Base-by-base conservation (phyloP, 2,888 invertebrate genomes). In the Lapara coniferarum region DNA sequence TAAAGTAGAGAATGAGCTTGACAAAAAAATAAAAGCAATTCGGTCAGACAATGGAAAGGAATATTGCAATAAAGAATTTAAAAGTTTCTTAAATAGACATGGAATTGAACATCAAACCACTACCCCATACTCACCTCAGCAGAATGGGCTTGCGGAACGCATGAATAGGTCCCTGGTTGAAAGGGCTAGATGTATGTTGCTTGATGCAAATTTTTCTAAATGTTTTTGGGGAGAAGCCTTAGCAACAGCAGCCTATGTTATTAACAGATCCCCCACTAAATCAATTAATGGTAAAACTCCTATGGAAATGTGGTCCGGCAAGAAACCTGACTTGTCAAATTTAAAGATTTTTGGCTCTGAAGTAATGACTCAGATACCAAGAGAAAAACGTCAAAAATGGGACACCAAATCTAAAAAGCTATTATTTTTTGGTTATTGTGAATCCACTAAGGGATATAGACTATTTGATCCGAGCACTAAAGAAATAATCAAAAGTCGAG, bases 41-140 rank as follows among this genome's bases (percentile, higher is more conserved):
- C 66, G 72, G 2, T 67, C 72, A 16, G 72, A 74, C 37, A 73
- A 72, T 67, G 72, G 73, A 7, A 44, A 71, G 3, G 73, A 73
- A 68, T 74, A 72, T 67, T 67, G 66, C 37, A 73, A 72, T 58
- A 44, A 44, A 16, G 25, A 56, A 25, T 25, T 52, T 7, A n/a
- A 14, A n/a, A n/a, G n/a, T n/a, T n/a, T 52, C n/a, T 52, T 52
- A 52, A 52, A 52, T n/a, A 52, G 14, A n/a, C 14, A 52, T 52
- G 52, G 52, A 14, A 52, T 52, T 7, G 7, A 14, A 52, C 52
- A 52, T n/a, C 52, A 52, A 52, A 52, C 52, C 14, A 52, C 52
- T 52, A n/a, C n/a, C 0, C 52, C 52, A 52, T 52, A 52, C n/a
- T 5, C n/a, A n/a, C 52, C 52, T n/a, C 52, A 52, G 14, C 52